These are phyloP conservation scores for Lepidurus arcticus DNA, from an alignment of 1,140 invertebrate species.

Conservation along the genomic window DNA sequence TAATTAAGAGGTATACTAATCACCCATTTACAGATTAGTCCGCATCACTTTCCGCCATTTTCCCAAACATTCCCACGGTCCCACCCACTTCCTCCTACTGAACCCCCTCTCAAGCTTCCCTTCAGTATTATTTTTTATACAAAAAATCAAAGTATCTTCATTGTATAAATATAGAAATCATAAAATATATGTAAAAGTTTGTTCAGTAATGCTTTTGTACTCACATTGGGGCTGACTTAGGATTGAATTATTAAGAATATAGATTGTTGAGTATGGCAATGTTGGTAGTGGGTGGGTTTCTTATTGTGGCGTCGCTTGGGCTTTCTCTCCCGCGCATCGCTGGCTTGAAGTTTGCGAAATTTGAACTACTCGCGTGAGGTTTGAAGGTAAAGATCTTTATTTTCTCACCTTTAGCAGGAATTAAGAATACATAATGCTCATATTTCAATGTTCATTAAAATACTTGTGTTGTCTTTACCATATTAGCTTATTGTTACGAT, in stretches of 20 bases:
- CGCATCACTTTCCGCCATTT: conserved; percentile 18
- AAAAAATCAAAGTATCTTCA: too few relatives aligned
- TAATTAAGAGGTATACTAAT: not conserved
- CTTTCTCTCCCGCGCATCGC: not conserved
- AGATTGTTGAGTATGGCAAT: too few relatives aligned
- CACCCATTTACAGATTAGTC: conserved; percentile 19
- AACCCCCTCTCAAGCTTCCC: not conserved
- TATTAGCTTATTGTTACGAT: too few relatives aligned
- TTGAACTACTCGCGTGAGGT: not conserved
- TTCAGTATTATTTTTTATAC: not conserved
- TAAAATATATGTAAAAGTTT: too few relatives aligned
- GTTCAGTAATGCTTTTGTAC: too few relatives aligned
- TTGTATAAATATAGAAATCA: too few relatives aligned
- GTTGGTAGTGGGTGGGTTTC: too few relatives aligned
- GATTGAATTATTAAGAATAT: too few relatives aligned
- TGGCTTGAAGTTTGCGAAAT: not conserved
- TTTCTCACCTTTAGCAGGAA: not conserved
- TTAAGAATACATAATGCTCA: not conserved
- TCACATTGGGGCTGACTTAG: too few relatives aligned
- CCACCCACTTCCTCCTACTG: not conserved
- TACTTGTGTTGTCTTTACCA: too few relatives aligned
- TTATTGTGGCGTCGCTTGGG: not conserved
- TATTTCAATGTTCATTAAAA: too few relatives aligned
- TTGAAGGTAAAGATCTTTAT: not conserved
- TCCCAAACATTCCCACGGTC: conserved; percentile 20